Evolutionary conservation across 2,888 invertebrate genomes (phyloP), one percentile per base, ranked within the genome.

Genomic region (Clunio marinus): DNA sequence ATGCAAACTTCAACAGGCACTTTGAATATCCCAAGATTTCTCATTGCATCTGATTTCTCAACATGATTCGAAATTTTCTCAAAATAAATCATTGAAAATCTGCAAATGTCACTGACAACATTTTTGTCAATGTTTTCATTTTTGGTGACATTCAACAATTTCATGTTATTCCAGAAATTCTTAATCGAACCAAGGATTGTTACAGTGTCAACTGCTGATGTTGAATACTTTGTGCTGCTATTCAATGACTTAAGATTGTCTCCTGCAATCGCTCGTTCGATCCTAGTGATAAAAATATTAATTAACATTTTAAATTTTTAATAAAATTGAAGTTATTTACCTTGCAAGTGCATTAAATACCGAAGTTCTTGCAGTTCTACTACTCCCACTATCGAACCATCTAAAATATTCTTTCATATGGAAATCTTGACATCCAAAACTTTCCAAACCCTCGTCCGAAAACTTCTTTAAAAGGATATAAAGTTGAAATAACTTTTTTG

Each of bases 1-100:
- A 63, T 25, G 1, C 37, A 45, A 7, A 46, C 15, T 20, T 46
- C 63, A 2, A 46, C 15, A 20, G 63, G 63, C 8, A 63, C 45
- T 63, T 63, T 45, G 24, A 63, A 63, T 17, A 63, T 46, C 7
- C 63, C 63, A 2, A n/a, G 20, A 17, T 46, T 41, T 2, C 46
- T 63, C 46, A 46, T 28, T 10, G 46, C 27, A n/a, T 63, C 45
- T 5, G 17, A 22, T 10, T 63, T 63, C 37, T 27, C 13, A 17
- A 46, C 20, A 15, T 25, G 37, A 25, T 35, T 25, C 1, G 25
- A 2, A 17, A 63, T 25, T 15, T 20, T 63, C 3, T 63, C 63
- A 27, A 46, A 63, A 28, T 63, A 63, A 5, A 46, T 8, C 13
- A n/a, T 45, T 10, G 46, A 10, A 13, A 63, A 46, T 15, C 63